A percentile compares a stretch with the other conserved stretches of the same genome.
Evolutionary conservation across 2,113 vertebrate species (phyloP).

Genomic region (Carlito syrichta): DNA sequence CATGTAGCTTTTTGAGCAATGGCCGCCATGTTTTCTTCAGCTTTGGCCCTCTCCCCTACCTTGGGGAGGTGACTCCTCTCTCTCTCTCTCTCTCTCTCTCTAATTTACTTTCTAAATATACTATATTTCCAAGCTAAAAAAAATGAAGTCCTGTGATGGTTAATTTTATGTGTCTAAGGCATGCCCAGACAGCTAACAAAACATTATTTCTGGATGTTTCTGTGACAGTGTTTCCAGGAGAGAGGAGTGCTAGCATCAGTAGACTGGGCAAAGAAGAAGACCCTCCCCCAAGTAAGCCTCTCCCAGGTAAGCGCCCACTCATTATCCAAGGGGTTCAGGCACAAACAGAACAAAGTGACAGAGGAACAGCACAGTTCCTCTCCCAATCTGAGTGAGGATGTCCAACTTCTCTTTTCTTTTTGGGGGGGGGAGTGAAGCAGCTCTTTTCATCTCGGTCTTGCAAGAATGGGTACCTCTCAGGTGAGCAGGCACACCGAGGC

Average conservation of each 20-base stretch:
- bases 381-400: neutral
- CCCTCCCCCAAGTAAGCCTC: neutral
- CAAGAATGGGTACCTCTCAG: no score
- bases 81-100: no score
- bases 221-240: neutral
- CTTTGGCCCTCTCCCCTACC: no score
- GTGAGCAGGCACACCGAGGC: no score
- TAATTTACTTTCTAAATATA: no score
- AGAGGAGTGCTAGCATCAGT: neutral
- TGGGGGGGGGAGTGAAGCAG: no score
- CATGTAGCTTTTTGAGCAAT: no score
- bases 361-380: neutral
- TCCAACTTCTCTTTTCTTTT: neutral
- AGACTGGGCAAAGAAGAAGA: neutral
- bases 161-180: neutral
- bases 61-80: no score
- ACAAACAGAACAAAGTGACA: neutral
- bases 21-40: no score
- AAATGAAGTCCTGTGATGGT: neutral
- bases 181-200: neutral
- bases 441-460: no score
- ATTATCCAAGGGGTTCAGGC: neutral
- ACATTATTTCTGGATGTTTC: neutral
- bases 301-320: no score
- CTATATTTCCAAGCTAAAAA: no score